A percentile compares a stretch with the other conserved stretches of the same genome.
phyloP scores from a whole-genome alignment of 2,888 invertebrate genomes.

The Eupithecia centaureata region DNA sequence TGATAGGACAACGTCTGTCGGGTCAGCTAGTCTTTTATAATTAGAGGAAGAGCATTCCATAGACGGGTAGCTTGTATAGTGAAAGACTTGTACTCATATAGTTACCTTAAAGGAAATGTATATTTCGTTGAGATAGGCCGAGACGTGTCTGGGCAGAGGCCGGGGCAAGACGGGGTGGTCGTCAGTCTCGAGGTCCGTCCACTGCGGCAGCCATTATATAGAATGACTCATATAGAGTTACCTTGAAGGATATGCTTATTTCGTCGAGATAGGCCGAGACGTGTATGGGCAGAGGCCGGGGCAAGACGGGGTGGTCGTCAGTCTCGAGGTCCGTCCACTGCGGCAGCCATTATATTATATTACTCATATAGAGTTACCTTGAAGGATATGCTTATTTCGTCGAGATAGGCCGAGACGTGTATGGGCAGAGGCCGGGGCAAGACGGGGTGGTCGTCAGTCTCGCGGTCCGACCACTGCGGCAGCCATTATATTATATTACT shows the following conservation, averaged over 20 bases:
- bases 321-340: conserved; percentile 59
- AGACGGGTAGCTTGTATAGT: too few species aligned
- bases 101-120: conserved; percentile 63
- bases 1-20: too few species aligned
- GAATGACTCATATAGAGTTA: too few species aligned
- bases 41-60: too few species aligned
- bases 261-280: conserved; percentile 64
- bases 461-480: conserved; percentile 63
- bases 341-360: too few species aligned
- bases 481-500: too few species aligned
- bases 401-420: conserved; percentile 60
- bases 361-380: conserved; percentile 56
- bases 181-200: conserved; percentile 59
- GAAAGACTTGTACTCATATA: too few species aligned
- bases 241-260: conserved; percentile 66
- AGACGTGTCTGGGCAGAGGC: conserved; percentile 61
- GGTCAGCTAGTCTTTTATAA: too few species aligned
- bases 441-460: conserved; percentile 55
- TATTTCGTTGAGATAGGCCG: conserved; percentile 64
- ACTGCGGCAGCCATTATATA: conserved; percentile 74
- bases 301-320: conserved; percentile 55
- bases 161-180: conserved; percentile 53
- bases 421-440: conserved; percentile 61
- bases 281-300: conserved; percentile 60
- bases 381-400: conserved; percentile 64